Percentiles rank a stretch among this genome's conserved stretches.
phyloP scores from a whole-genome alignment of 2,113 vertebrate species.

The Brachionichthys hirsutus region DNA sequence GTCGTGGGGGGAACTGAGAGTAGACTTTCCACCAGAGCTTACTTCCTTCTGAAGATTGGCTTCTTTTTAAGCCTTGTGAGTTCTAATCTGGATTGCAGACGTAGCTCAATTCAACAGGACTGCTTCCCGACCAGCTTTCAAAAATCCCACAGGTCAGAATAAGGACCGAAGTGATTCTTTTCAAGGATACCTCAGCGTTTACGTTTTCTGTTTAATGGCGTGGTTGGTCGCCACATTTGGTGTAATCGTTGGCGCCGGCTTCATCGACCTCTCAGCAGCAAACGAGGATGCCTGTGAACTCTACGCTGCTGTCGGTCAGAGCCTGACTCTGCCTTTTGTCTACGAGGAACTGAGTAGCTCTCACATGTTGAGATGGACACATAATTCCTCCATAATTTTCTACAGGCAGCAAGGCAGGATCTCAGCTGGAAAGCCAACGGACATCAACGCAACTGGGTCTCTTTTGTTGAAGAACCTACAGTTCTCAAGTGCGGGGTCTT shows the following conservation, averaged over 20 bases:
- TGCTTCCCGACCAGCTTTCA: neutral
- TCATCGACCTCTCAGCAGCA: constrained; percentile 17
- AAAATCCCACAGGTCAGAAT: neutral
- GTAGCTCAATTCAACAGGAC: neutral
- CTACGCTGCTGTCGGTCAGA: constrained; percentile 40
- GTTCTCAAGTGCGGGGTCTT: constrained; percentile 41
- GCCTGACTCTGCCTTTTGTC: constrained; percentile 30
- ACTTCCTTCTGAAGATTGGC: constrained; percentile 16
- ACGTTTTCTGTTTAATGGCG: constrained; percentile 20
- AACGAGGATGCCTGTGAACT: constrained; percentile 33
- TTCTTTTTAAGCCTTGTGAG: constrained; percentile 21
- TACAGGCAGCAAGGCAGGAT: constrained; percentile 4
- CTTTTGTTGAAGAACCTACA: constrained; percentile 47
- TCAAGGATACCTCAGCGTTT: neutral
- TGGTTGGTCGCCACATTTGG: constrained; percentile 18
- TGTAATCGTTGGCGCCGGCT: constrained; percentile 19
- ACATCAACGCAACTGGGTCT: constrained; percentile 45
- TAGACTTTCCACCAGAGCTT: constrained; percentile 35
- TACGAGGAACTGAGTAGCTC: constrained; percentile 11
- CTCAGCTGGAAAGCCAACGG: constrained; percentile 33
- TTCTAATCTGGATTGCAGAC: neutral
- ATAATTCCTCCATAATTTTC: constrained; percentile 42
- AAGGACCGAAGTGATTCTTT: neutral
- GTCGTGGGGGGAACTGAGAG: constrained; percentile 55
- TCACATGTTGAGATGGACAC: constrained; percentile 56